Evolutionary conservation across 2,888 invertebrate genomes (phyloP), one percentile per base, ranked within the genome.

Genomic region (Protodeltote pygarga): DNA sequence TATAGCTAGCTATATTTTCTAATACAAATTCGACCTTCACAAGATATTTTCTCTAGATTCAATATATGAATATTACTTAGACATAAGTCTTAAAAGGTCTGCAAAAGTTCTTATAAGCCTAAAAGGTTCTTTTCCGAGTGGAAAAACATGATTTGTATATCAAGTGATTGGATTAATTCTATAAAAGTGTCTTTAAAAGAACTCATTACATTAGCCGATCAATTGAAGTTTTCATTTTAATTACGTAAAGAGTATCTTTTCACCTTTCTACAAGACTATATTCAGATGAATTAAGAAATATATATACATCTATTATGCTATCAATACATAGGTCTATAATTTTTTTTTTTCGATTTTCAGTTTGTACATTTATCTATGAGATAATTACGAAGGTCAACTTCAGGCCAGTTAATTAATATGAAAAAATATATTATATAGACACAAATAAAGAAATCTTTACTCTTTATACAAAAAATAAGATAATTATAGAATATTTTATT

Each of bases 111-210:
- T 29, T 1, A 14, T 41, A 44, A 42, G 41, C 24, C n/a, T 41
- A 8, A 29, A 28, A 27, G 17, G 5, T 16, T 19, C 31, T 31
- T 44, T 46, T 40, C 10, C 37, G 23, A 10, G 28, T 20, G 15
- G 16, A 49, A 42, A 48, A 21, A 20, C 48, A 21, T 40, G 41
- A 44, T 44, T 48, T 47, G 31, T 41, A 28, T 39, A 49, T 65
- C 47, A 65, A 37, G 48, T 38, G 51, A 64, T 60, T 63, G 51
- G 19, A 44, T 60, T 42, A 45, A 57, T 55, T 48, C 38, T 33
- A 28, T 20, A 37, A 48, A 54, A 34, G 32, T 62, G 55, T 57
- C 34, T 65, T 48, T 47, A 49, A 19, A 9, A 9, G 29, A 48
- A 44, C 44, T 60, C 51, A 46, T 46, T 44, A 15, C 63, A 61